Percentiles rank a stretch among this genome's conserved stretches.
Conservation (phyloP, 2,797 vertebrate species). For the Melanogrammus aeglefinus region DNA sequence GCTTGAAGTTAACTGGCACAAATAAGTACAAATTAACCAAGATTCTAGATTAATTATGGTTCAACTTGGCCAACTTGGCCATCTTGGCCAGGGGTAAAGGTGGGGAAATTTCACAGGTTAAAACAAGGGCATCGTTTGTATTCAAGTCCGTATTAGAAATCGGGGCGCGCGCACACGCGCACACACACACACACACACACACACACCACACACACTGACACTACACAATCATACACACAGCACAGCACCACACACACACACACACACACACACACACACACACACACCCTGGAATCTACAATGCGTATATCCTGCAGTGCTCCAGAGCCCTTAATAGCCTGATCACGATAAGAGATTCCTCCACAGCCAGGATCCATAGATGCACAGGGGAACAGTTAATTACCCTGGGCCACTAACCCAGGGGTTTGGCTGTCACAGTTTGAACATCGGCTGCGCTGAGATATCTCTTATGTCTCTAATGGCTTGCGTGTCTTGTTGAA, state of each 20-base stretch:
- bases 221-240: too few species aligned
- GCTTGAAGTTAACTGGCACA: not conserved
- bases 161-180: too few species aligned
- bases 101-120: not conserved
- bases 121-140: not conserved
- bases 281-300: slow-evolving; percentile 19
- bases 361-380: slow-evolving; percentile 37
- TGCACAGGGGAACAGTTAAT: slow-evolving; percentile 54
- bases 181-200: too few species aligned
- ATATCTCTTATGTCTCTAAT: not conserved
- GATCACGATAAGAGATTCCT: slow-evolving; percentile 55
- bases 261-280: too few species aligned
- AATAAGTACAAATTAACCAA: not conserved
- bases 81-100: not conserved
- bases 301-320: slow-evolving; percentile 39
- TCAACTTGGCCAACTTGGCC: not conserved
- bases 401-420: slow-evolving; percentile 30
- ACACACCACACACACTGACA: too few species aligned
- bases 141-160: not conserved
- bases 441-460: not conserved
- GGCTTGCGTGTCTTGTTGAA: not conserved
- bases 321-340: slow-evolving; percentile 43
- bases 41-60: not conserved
- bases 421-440: slow-evolving; percentile 16
- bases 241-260: too few species aligned